Percentiles rank a stretch among this genome's conserved stretches.
Evolutionary conservation across 2,888 invertebrate species (phyloP).

Genomic region (Apotomis turbidana): DNA sequence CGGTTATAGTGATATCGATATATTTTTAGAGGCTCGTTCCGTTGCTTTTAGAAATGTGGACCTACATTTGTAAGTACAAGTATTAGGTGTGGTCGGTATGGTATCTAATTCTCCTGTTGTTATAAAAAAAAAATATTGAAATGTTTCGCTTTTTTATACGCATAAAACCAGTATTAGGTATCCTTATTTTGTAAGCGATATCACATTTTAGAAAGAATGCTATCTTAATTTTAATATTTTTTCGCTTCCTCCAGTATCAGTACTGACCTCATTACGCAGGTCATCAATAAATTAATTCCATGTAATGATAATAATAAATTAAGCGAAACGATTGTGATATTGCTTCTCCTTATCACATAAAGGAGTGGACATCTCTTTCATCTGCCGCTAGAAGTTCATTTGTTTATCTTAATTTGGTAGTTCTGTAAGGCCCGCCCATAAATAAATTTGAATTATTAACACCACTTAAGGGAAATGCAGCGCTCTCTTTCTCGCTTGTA

Average conservation of each 20-base stretch:
- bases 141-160: background rate
- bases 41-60: too few relatives aligned
- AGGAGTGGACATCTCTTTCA: slow-evolving; percentile 39
- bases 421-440: slow-evolving; percentile 43
- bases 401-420: slow-evolving; percentile 43
- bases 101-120: too few relatives aligned
- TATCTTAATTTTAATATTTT: slow-evolving; percentile 1
- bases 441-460: slow-evolving; percentile 44
- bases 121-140: too few relatives aligned
- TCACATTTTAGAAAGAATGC: background rate
- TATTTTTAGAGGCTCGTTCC: too few relatives aligned
- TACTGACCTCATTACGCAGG: slow-evolving; percentile 35
- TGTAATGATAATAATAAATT: slow-evolving; percentile 36
- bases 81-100: too few relatives aligned
- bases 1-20: too few relatives aligned
- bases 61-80: too few relatives aligned
- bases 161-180: background rate
- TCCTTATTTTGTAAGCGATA: background rate
- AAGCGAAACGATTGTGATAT: slow-evolving; percentile 36
- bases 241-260: slow-evolving; percentile 24
- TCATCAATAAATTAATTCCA: slow-evolving; percentile 33
- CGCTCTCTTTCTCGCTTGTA: slow-evolving; percentile 33
- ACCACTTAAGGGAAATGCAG: slow-evolving; percentile 42
- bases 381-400: slow-evolving; percentile 38
- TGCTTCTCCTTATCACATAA: slow-evolving; percentile 45